Evolutionary conservation across 2,113 vertebrate species (phyloP).

Genomic region (Notothenia coriiceps): DNA sequence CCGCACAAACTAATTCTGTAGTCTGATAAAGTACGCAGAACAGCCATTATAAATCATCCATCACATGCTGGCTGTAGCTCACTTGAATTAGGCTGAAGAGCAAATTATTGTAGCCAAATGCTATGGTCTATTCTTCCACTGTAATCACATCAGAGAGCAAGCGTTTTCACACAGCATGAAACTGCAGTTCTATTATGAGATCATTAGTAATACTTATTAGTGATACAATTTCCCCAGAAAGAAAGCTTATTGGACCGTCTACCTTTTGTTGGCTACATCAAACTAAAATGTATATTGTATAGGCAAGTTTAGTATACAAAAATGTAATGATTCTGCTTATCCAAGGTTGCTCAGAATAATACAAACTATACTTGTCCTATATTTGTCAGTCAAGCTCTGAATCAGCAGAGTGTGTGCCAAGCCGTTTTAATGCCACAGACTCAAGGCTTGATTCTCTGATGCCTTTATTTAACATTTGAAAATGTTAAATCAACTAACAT

Average conservation of each 20-base stretch:
- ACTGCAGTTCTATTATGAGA: neutral
- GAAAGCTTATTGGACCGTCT: neutral
- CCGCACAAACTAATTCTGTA: neutral
- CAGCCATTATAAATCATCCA: neutral
- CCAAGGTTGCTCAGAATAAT: neutral
- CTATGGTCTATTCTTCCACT: neutral
- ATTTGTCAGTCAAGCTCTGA: neutral
- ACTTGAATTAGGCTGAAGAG: neutral
- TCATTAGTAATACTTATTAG: conserved; percentile 3
- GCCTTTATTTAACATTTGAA: neutral
- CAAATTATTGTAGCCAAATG: neutral
- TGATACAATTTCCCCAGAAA: neutral
- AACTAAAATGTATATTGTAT: too few relatives aligned
- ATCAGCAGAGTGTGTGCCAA: neutral
- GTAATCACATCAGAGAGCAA: neutral
- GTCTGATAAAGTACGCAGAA: neutral
- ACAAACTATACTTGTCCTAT: neutral
- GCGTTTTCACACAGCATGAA: conserved; percentile 4
- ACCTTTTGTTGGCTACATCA: neutral
- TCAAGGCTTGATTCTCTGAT: neutral
- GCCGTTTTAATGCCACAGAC: neutral
- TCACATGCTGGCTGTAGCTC: neutral
- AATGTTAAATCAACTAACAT: neutral
- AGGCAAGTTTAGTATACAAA: neutral
- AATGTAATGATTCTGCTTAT: neutral